Base-by-base conservation (phyloP, 2,797 vertebrate species). In the Hyperoplus lanceolatus region DNA sequence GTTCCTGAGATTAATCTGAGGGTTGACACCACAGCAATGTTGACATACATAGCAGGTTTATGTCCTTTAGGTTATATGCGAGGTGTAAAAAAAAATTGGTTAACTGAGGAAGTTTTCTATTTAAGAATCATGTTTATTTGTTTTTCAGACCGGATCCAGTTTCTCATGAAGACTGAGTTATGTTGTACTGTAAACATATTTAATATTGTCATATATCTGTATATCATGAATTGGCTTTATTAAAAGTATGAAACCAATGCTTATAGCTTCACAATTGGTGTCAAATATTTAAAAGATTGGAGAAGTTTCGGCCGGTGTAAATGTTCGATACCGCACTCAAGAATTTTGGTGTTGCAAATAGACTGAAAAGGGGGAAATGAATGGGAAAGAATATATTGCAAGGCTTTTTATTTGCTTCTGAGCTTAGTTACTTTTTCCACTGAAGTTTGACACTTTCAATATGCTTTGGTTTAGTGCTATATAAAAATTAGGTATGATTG, bases 101-200 rank as follows among this genome's bases (percentile, higher is more conserved):
- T 21, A 36, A 74, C 53, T 48, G 36, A 58, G 0, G 12, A 75
- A 60, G 42, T 14, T 58, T 79, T 70, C 68, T 77, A 70, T 89
- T 91, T 90, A 85, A 80, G 70, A 84, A 65, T 73, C 18, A 39
- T 72, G 16, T 54, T 68, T 62, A 53, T 63, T 65, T 64, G 29
- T 29, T 79, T 81, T 81, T 49, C 61, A 77, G 41, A 75, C 60
- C 57, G 67, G 73, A 80, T 90, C 82, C 69, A 90, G 69, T 77
- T 69, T 71, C 43, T 73, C 15, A 78, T 70, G 10, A 81, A 50
- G 51, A 80, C 9, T 29, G 41, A 71, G 8, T 68, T 43, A 57
- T 87, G 39, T 85, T 79, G 79, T 91, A 88, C 84, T 94, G 82
- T 92, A 89, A 87, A 87, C 85, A 70, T 83, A 82, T 91, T 82